Percentiles rank a stretch among this genome's conserved stretches.
Conservation (phyloP, 2,888 invertebrate genomes). For the Gibbula magus region DNA sequence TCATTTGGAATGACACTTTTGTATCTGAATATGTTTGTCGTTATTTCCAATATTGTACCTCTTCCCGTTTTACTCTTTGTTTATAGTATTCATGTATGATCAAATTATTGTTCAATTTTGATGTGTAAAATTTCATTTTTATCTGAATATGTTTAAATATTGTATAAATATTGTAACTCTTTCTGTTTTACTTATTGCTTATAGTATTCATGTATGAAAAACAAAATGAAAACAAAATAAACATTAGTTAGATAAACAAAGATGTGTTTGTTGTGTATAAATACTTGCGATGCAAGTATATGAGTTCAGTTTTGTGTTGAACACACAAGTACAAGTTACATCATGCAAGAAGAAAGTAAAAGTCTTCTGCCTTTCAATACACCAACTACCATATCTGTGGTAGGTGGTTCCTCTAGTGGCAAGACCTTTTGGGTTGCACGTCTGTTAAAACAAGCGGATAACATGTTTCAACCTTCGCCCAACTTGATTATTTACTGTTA, state of each 20-base stretch:
- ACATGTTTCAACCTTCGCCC: background rate
- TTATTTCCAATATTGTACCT: conserved; percentile 11
- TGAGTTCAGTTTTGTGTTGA: background rate
- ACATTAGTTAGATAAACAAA: background rate
- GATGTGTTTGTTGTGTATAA: background rate
- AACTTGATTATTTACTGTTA: background rate
- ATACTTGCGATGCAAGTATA: background rate
- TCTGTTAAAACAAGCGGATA: background rate
- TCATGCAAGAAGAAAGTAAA: background rate
- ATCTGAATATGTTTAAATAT: background rate
- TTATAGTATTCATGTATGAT: background rate
- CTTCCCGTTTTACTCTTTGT: background rate
- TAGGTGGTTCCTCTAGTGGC: background rate
- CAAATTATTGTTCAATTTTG: background rate
- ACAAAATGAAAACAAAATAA: background rate
- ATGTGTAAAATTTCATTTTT: no score
- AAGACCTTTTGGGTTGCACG: background rate
- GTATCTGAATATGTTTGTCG: conserved; percentile 1
- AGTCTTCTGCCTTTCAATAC: background rate
- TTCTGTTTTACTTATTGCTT: background rate
- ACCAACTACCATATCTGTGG: background rate
- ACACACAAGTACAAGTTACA: background rate
- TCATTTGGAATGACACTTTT: background rate
- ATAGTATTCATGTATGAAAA: no score
- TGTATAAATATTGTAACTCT: background rate